A percentile compares a stretch with the other conserved stretches of the same genome.
Conservation (phyloP, 2,113 vertebrate species). For the Anas platyrhynchos region DNA sequence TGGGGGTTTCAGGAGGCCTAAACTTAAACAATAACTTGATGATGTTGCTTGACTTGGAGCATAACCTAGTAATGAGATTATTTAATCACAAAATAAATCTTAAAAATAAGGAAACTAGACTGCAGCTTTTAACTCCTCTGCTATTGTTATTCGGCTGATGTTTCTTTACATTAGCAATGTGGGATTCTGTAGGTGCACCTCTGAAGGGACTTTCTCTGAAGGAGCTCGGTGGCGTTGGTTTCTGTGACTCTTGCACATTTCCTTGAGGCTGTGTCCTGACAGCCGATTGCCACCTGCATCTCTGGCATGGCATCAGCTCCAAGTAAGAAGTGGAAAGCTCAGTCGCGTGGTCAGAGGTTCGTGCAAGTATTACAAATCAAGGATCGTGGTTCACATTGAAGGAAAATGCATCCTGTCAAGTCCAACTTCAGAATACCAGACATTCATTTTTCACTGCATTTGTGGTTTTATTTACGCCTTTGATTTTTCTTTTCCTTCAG, state of each 20-base stretch:
- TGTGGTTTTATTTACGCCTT: slow-evolving; percentile 52
- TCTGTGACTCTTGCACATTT: background rate
- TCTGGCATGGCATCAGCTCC: background rate
- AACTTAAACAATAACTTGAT: background rate
- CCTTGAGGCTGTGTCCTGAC: too few relatives aligned
- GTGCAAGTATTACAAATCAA: background rate
- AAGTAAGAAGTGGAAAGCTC: background rate
- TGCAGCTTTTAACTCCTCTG: background rate
- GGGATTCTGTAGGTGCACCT: background rate
- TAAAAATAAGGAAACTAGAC: background rate
- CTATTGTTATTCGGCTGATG: background rate
- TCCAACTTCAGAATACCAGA: background rate
- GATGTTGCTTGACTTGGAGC: background rate
- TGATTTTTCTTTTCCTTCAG: slow-evolving; percentile 47
- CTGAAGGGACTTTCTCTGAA: background rate
- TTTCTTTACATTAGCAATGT: background rate
- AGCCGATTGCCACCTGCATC: background rate
- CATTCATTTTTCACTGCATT: background rate
- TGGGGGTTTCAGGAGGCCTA: background rate
- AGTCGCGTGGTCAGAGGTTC: background rate
- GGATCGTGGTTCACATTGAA: background rate
- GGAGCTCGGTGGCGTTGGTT: background rate
- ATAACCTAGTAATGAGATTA: background rate
- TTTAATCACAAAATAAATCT: background rate
- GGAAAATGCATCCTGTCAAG: background rate